Evolutionary conservation across 1,140 invertebrate species (phyloP).

Genomic region (Drosophila tani): DNA sequence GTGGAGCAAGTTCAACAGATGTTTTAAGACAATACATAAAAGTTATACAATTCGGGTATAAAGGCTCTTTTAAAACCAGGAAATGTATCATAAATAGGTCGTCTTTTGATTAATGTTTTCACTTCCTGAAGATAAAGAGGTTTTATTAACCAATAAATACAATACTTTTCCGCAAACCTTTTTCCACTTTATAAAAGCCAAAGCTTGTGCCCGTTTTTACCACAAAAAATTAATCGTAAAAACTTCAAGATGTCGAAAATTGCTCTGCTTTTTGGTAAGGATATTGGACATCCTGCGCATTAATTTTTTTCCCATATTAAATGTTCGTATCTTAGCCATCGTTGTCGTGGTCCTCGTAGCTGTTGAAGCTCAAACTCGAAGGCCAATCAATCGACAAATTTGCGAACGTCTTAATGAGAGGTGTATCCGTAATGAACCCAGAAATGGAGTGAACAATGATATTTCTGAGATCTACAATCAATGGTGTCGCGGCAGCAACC

Average conservation of each 20-base stretch:
- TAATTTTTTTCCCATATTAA: not conserved
- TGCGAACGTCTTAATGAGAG: constrained; percentile 1
- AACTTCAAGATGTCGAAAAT: constrained; percentile 47
- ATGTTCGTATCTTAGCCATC: not conserved
- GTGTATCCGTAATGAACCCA: not conserved
- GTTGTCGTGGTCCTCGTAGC: not conserved
- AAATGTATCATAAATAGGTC: constrained; percentile 8
- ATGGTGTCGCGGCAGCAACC: not conserved
- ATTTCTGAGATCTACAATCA: constrained; percentile 10
- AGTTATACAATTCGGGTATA: constrained; percentile 1
- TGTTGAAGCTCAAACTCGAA: constrained; percentile 3
- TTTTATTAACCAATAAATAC: too few species aligned
- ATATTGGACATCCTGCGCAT: not conserved
- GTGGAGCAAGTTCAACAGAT: not conserved
- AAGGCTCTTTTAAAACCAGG: not conserved
- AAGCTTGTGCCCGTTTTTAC: not conserved
- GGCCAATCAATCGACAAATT: not conserved
- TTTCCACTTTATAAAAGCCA: constrained; percentile 29
- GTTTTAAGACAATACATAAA: constrained; percentile 9
- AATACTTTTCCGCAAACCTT: not conserved
- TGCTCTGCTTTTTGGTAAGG: constrained; percentile 55
- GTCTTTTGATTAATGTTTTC: not conserved
- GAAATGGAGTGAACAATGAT: not conserved
- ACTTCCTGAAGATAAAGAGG: constrained; percentile 2
- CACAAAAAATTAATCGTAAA: constrained; percentile 16